Percentiles rank a stretch among this genome's conserved stretches.
Conservation (phyloP, 1,140 invertebrate genomes). For the Zaprionus tsacasi region DNA sequence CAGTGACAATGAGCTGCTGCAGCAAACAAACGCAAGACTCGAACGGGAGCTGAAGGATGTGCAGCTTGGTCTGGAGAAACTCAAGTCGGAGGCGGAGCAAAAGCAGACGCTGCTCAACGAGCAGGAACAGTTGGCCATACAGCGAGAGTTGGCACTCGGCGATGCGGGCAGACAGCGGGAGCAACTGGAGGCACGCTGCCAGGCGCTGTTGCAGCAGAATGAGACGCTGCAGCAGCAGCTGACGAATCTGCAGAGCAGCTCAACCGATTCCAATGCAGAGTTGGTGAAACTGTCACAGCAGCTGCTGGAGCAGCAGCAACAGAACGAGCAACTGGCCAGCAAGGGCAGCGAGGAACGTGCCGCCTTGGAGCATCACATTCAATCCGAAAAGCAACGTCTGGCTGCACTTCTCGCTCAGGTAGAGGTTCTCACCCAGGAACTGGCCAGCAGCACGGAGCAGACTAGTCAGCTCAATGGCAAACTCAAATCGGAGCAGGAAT, state of each 20-base stretch:
- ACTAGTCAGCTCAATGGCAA: conserved; percentile 32
- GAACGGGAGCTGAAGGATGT: conserved; percentile 84
- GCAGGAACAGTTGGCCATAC: conserved; percentile 55
- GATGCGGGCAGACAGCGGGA: conserved; percentile 57
- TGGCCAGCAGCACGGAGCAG: conserved; percentile 46
- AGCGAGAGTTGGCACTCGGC: conserved; percentile 54
- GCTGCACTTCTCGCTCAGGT: conserved; percentile 57
- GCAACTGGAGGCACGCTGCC: conserved; percentile 59
- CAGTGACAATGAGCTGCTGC: conserved; percentile 54
- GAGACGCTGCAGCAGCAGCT: conserved; percentile 60
- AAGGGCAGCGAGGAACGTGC: conserved; percentile 55
- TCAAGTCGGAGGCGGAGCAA: conserved; percentile 66
- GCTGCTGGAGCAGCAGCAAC: conserved; percentile 56
- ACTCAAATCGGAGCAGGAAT: conserved; percentile 54
- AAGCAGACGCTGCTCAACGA: conserved; percentile 64
- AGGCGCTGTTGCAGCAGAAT: conserved; percentile 55
- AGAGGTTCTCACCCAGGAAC: conserved; percentile 55
- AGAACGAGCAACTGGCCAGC: conserved; percentile 53
- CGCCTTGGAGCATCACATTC: conserved; percentile 51
- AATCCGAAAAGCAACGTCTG: conserved; percentile 55
- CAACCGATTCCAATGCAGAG: conserved; percentile 63
- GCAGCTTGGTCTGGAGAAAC: conserved; percentile 76
- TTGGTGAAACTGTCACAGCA: conserved; percentile 57
- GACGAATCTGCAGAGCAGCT: conserved; percentile 43
- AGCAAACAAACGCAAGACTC: conserved; percentile 60